These are phyloP conservation scores for Neogale vison DNA, from an alignment of 2,113 vertebrate species.

Conservation along the genomic window DNA sequence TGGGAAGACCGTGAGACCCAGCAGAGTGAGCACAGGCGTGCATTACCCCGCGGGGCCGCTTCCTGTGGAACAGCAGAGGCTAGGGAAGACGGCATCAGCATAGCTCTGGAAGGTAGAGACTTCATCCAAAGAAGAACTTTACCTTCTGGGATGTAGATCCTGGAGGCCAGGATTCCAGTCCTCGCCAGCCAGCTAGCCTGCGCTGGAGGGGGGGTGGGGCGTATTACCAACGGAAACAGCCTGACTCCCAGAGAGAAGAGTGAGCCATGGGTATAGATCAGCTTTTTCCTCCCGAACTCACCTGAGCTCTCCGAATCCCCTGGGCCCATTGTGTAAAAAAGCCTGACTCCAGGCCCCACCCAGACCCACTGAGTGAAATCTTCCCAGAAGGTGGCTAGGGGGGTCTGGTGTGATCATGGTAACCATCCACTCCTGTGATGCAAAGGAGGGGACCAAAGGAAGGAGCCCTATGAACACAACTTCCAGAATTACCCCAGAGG, in stretches of 20 bases:
- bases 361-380: background rate
- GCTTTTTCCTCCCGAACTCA: background rate
- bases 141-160: background rate
- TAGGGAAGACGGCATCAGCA: background rate
- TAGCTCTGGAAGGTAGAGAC: background rate
- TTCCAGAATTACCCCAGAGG: background rate
- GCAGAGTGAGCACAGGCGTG: rapidly evolving
- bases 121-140: background rate
- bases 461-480: background rate
- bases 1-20: background rate
- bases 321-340: background rate
- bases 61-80: background rate
- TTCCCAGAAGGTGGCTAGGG: background rate
- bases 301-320: background rate
- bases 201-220: background rate
- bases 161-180: background rate
- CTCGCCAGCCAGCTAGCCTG: rapidly evolving
- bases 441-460: background rate
- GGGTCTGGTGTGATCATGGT: background rate
- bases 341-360: background rate
- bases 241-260: background rate
- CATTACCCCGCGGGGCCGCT: rapidly evolving
- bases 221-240: background rate
- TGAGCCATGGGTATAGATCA: background rate
- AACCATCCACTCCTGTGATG: too few relatives aligned